Evolutionary conservation across 2,888 invertebrate species (phyloP), one percentile per base, ranked within the genome.

Genomic region (Dryobota labecula): DNA sequence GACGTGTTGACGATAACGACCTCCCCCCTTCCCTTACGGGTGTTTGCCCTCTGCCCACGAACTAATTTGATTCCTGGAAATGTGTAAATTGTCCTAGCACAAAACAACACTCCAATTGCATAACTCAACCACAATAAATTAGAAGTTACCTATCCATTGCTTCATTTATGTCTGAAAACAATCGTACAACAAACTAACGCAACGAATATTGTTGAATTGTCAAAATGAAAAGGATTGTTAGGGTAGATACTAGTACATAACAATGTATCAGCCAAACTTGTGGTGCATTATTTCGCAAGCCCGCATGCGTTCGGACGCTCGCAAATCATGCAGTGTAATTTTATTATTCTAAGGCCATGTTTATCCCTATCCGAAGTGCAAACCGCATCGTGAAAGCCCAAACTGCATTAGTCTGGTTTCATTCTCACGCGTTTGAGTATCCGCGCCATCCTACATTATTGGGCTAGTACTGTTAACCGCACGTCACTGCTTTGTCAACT

Each of bases 331-430:
- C 30, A 41, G 15, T 45, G 7, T 36, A 51, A 51, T 51, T n/a
- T n/a, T n/a, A n/a, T n/a, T 62, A 51, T 62, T 33, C 6, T 4
- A 43, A 4, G 27, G 27, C 9, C 15, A 9, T 30, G 24, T 24
- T 18, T 18, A 47, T n/a, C 30, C 9, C 41, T n/a, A 33, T 15
- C 33, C 4, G 20, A 68, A 67, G 36, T 27, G 43, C 69, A 69
- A 54, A 69, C 68, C 68, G 15, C 68, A 36, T 36, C 36, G 11
- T 69, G 15, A 45, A 53, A 43, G 43, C 53, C 24, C 7, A 13
- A 49, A 41, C 51, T 51, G 15, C 65, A 49, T 63, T 47, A 62
- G 45, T 15, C 24, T 20, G 43, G 60, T 45, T 24, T 13, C 24
- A 15, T 9, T 15, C 7, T 30, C 45, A 36, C 27, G n/a, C 38